A percentile compares a stretch with the other conserved stretches of the same genome.
These are phyloP conservation scores for Chinchilla lanigera DNA, from an alignment of 2,113 vertebrate genomes.

Conservation along the genomic window DNA sequence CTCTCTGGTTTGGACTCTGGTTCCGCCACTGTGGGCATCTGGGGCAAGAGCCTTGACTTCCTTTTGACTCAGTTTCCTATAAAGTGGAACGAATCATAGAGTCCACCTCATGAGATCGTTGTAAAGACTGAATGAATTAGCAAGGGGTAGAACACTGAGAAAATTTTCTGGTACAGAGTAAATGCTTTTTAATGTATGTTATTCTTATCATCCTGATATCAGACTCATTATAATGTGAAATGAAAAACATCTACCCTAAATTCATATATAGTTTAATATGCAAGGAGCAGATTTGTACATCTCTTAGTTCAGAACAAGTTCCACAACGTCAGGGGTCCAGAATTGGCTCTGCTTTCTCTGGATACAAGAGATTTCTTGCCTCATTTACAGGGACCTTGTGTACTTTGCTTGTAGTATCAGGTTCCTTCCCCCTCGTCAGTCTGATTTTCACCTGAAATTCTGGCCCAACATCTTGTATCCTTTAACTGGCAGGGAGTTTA, in stretches of 20 bases:
- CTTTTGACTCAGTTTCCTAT: not conserved
- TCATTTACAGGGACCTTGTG: not conserved
- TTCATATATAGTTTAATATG: not conserved
- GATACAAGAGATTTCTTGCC: not conserved
- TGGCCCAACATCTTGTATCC: not conserved
- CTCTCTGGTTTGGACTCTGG: not conserved
- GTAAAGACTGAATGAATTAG: not conserved
- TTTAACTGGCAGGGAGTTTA: constrained; percentile 12
- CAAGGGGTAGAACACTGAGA: not conserved
- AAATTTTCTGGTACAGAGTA: not conserved
- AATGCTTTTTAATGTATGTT: not conserved
- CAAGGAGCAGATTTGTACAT: not conserved
- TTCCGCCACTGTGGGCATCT: not conserved
- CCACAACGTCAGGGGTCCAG: not conserved
- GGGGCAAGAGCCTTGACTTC: not conserved
- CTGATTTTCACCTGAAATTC: constrained; percentile 29
- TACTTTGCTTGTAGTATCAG: not conserved
- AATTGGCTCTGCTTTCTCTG: not conserved
- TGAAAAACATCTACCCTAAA: not conserved
- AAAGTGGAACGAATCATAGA: not conserved
- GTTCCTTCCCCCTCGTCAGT: not conserved
- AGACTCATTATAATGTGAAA: not conserved
- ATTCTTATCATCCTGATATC: not conserved
- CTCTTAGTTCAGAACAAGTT: not conserved
- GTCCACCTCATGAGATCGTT: not conserved